A percentile compares a stretch with the other conserved stretches of the same genome.
These are phyloP conservation scores for Gambusia yucatana DNA, from an alignment of 2,797 vertebrate genomes.

Conservation along the genomic window DNA sequence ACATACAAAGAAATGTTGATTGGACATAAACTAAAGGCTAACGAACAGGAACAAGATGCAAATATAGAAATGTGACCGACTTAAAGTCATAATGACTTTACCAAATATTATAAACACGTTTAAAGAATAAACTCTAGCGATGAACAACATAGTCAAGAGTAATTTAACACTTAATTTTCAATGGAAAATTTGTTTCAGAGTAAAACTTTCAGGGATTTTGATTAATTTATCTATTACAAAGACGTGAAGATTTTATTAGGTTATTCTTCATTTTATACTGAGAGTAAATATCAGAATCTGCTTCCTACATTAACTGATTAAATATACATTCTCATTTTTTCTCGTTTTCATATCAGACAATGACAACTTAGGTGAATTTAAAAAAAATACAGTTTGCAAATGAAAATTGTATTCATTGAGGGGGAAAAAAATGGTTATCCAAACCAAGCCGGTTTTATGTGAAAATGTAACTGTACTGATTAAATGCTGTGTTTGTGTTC, in stretches of 20 bases:
- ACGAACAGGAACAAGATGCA: constrained; percentile 17
- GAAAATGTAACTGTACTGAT: not conserved
- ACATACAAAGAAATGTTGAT: constrained; percentile 30
- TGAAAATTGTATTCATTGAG: not conserved
- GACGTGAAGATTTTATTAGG: not conserved
- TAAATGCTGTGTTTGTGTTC: not conserved
- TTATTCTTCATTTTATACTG: not conserved
- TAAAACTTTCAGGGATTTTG: not conserved
- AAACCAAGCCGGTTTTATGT: not conserved
- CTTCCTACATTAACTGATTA: not conserved
- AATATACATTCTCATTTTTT: not conserved
- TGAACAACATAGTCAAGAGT: not conserved
- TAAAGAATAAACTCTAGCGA: not conserved
- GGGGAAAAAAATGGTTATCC: not conserved
- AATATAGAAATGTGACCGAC: constrained; percentile 32
- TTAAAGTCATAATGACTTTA: not conserved
- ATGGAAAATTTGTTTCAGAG: not conserved
- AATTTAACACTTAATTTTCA: not conserved
- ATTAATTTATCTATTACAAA: not conserved
- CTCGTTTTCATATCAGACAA: not conserved
- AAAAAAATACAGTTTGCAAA: not conserved
- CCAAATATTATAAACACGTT: not conserved
- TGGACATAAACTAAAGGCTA: constrained; percentile 16
- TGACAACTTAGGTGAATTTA: not conserved
- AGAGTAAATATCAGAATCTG: not conserved